These are phyloP conservation scores for Zaprionus nigranus DNA, from an alignment of 1,140 invertebrate genomes.

Conservation along the genomic window DNA sequence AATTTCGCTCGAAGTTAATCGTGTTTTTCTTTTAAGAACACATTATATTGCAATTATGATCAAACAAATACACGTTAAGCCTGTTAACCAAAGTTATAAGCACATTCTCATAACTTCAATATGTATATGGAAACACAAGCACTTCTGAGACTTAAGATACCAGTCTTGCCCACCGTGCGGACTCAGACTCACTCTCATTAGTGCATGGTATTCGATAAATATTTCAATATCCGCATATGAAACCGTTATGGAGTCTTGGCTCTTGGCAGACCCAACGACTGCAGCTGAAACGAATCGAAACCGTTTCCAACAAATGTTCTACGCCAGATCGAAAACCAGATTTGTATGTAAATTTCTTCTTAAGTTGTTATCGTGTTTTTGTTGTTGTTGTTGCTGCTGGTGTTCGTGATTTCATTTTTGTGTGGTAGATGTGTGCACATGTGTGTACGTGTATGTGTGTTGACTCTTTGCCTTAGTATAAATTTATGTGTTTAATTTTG, in stretches of 20 bases:
- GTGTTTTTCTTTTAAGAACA: too few species aligned
- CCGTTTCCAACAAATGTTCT: constrained; percentile 31
- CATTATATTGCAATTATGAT: not conserved
- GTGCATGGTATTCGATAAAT: constrained; percentile 5
- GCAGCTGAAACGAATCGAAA: constrained; percentile 25
- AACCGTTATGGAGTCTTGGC: constrained; percentile 35
- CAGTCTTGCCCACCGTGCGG: not conserved
- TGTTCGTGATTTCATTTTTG: constrained; percentile 61
- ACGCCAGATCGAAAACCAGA: constrained; percentile 62
- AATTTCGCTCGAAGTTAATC: too few species aligned
- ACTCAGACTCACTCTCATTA: constrained; percentile 66
- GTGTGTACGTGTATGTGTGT: constrained; percentile 19
- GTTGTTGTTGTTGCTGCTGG: constrained; percentile 39
- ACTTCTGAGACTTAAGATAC: not conserved
- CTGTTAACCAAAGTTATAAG: not conserved
- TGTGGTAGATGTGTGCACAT: constrained; percentile 12
- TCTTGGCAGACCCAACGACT: constrained; percentile 25
- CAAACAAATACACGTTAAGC: not conserved
- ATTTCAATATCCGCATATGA: constrained; percentile 34
- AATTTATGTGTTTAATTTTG: constrained; percentile 75
- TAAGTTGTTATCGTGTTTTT: constrained; percentile 6
- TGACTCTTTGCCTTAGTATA: constrained; percentile 71
- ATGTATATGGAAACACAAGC: not conserved
- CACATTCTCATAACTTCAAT: constrained; percentile 1
- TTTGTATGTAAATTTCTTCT: constrained; percentile 71